Conservation (phyloP, 1,140 invertebrate genomes). For the Conopomorpha cramerella region DNA sequence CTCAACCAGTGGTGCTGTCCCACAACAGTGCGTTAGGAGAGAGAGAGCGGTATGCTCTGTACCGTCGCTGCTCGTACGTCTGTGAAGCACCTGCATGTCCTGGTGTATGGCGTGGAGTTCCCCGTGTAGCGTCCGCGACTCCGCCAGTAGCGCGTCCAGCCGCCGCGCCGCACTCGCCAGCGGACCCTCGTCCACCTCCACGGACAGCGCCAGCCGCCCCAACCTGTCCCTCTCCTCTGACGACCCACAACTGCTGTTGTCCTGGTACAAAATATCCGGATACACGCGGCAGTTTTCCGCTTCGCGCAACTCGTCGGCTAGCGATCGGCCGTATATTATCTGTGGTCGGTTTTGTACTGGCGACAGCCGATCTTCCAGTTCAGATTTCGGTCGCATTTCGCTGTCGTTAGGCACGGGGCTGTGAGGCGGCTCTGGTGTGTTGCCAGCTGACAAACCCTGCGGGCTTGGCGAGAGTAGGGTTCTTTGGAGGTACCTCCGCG, state of each 20-base stretch:
- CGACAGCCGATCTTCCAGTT: neutral
- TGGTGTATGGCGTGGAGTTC: slow-evolving; percentile 50
- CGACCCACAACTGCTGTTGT: slow-evolving; percentile 21
- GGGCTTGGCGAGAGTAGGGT: slow-evolving; percentile 25
- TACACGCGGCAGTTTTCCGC: slow-evolving; percentile 33
- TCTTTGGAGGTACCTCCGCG: slow-evolving; percentile 31
- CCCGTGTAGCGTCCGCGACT: slow-evolving; percentile 43
- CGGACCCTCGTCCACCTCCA: slow-evolving; percentile 43
- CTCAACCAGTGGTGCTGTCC: slow-evolving; percentile 5
- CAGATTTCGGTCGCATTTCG: neutral
- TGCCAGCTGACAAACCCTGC: slow-evolving; percentile 8
- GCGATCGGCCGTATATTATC: slow-evolving; percentile 16
- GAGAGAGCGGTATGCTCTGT: slow-evolving; percentile 45
- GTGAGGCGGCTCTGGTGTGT: slow-evolving; percentile 9
- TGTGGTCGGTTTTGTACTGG: slow-evolving; percentile 9
- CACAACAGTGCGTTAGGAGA: slow-evolving; percentile 13
- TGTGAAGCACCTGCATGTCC: slow-evolving; percentile 56
- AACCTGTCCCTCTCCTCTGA: slow-evolving; percentile 41
- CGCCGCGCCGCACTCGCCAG: slow-evolving; percentile 34
- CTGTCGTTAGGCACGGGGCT: neutral
- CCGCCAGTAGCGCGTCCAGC: slow-evolving; percentile 44
- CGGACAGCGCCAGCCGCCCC: slow-evolving; percentile 43
- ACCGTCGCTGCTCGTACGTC: slow-evolving; percentile 35
- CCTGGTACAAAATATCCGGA: slow-evolving; percentile 18
- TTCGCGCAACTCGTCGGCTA: slow-evolving; percentile 43